Base-by-base conservation (phyloP, 2,797 vertebrate species). In the Lutjanus campechanus region DNA sequence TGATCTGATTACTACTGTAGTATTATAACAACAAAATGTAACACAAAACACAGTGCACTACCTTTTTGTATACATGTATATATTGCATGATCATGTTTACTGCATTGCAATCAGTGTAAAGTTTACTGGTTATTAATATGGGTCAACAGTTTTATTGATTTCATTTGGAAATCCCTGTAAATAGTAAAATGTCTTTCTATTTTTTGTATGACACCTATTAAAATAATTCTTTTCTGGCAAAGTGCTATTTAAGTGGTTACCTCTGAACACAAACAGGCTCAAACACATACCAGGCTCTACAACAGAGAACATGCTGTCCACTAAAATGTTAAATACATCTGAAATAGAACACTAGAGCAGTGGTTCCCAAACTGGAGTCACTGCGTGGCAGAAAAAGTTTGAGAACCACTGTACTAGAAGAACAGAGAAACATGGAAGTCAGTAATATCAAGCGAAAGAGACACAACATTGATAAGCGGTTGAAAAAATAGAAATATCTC, bases 141-240 rank as follows among this genome's bases (percentile, higher is more conserved):
- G 13, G n/a, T 77, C 20, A 49, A 59, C 11, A 3, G 8, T 43
- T 77, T 68, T 62, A 88, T 71, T 83, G 79, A 85, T 90, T 89
- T 91, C 69, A 75, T 81, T 69, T 63, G 55, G 76, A 91, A 90
- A 91, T 90, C 68, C 49, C 17, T 90, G 85, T 93, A 84, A 81
- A 89, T 91, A 82, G 40, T 68, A 71, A 77, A 87, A 69, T 82
- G 56, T 61, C 22, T 78, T 85, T 88, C n/a, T 86, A 72, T 79
- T 66, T 74, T 90, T 93, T 85, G 65, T 85, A 91, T 80, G 44
- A 84, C 53, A 85, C 11, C 55, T 50, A 91, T 86, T 88, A 89
- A 92, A 93, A 80, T 59, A 49, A 67, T 51, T 25, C 0, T 41
- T 81, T 73, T 79, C 46, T 77, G 67, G 36, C 51, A 82, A 79